Conservation (phyloP, 2,113 vertebrate genomes). For the Isichthys henryi region DNA sequence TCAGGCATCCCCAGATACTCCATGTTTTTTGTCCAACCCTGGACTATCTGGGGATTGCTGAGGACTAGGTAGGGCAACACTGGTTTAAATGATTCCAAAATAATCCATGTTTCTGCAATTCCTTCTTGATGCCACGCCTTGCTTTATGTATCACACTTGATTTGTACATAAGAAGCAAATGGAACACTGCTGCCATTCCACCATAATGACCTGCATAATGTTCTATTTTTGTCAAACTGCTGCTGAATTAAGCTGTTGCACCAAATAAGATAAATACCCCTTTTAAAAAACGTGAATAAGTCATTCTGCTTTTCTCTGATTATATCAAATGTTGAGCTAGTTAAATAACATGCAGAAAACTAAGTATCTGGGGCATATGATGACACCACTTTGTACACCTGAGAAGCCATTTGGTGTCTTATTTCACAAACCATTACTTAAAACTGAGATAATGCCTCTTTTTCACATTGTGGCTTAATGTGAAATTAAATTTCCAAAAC, state of each 20-base stretch:
- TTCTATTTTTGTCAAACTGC: background rate
- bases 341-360: background rate
- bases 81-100: background rate
- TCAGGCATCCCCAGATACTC: background rate
- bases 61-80: background rate
- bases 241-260: background rate
- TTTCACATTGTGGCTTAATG: background rate
- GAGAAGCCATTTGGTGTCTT: background rate
- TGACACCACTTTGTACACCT: background rate
- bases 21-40: background rate
- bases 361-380: background rate
- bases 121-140: background rate
- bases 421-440: background rate
- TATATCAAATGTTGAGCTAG: background rate
- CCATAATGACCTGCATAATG: background rate
- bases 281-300: background rate
- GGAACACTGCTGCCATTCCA: background rate
- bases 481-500: background rate
- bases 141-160: background rate
- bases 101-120: background rate
- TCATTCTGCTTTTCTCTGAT: background rate
- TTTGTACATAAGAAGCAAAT: background rate
- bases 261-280: background rate
- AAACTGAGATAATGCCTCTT: background rate
- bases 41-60: background rate